Evolutionary conservation across 2,888 invertebrate species (phyloP).

Genomic region (Acanthosepion pharaonis): DNA sequence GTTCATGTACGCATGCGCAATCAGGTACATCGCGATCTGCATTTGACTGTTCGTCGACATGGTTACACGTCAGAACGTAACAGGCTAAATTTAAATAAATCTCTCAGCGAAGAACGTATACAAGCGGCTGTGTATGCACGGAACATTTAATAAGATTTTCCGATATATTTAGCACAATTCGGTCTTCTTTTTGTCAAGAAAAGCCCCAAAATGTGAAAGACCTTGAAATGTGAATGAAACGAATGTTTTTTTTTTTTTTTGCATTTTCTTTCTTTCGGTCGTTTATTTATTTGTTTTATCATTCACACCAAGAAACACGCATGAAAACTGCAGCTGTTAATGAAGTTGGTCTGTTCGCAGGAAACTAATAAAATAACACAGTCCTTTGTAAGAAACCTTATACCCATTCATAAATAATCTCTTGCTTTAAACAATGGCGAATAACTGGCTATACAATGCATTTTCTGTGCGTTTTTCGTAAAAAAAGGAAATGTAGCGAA

Average conservation of each 20-base stretch:
- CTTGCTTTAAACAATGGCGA: not conserved
- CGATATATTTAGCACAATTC: not conserved
- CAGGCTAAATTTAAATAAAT: no score
- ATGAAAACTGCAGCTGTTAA: not conserved
- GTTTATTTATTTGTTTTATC: not conserved
- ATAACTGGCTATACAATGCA: no score
- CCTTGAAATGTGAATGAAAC: not conserved
- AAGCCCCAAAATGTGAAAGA: not conserved
- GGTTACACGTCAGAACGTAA: no score
- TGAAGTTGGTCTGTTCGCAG: not conserved
- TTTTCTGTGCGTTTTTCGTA: no score
- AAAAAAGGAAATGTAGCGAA: no score
- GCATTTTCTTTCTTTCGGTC: not conserved
- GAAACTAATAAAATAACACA: not conserved
- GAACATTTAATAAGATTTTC: not conserved
- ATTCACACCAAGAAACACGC: not conserved
- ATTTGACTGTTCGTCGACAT: no score
- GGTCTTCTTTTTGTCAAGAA: not conserved
- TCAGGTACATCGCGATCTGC: no score
- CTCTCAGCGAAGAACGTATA: no score
- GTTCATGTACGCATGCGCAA: no score
- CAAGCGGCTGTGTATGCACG: no score
- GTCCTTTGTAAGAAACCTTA: not conserved
- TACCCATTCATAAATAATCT: not conserved
- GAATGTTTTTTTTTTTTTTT: not conserved